A percentile compares a stretch with the other conserved stretches of the same genome.
Conservation (phyloP, 2,888 invertebrate species). For the Mechanitis mazaeus region DNA sequence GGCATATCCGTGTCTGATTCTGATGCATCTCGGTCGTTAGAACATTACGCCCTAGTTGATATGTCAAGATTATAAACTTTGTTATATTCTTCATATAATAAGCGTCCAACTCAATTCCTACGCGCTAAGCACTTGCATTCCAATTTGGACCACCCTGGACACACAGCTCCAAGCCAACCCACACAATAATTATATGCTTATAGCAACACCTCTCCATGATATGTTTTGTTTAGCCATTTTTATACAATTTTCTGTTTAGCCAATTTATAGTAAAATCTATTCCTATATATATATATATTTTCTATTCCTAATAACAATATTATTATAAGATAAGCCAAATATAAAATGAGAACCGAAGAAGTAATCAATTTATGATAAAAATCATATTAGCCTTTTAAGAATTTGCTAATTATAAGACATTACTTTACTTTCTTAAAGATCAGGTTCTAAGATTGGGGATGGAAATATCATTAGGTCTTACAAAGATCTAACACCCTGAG, state of each 20-base stretch:
- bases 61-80: too few relatives aligned
- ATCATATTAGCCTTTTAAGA: not conserved
- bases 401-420: too few relatives aligned
- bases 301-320: too few relatives aligned
- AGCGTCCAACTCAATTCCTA: not conserved
- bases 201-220: conserved; percentile 62
- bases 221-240: conserved; percentile 62
- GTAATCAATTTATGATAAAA: conserved; percentile 1
- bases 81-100: not conserved
- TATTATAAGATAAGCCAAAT: too few relatives aligned
- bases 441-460: not conserved
- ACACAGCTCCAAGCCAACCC: conserved; percentile 19
- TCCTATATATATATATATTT: not conserved
- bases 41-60: too few relatives aligned
- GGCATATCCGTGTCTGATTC: too few relatives aligned
- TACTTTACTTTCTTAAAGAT: not conserved
- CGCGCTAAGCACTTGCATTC: conserved; percentile 8
- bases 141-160: conserved; percentile 11
- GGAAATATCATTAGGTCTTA: conserved; percentile 33
- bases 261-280: not conserved
- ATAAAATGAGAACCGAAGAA: too few relatives aligned
- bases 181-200: conserved; percentile 60
- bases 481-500: conserved; percentile 59
- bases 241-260: conserved; percentile 13
- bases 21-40: too few relatives aligned